These are phyloP conservation scores for Ploceus nigricollis DNA, from an alignment of 2,113 vertebrate genomes.

Conservation along the genomic window DNA sequence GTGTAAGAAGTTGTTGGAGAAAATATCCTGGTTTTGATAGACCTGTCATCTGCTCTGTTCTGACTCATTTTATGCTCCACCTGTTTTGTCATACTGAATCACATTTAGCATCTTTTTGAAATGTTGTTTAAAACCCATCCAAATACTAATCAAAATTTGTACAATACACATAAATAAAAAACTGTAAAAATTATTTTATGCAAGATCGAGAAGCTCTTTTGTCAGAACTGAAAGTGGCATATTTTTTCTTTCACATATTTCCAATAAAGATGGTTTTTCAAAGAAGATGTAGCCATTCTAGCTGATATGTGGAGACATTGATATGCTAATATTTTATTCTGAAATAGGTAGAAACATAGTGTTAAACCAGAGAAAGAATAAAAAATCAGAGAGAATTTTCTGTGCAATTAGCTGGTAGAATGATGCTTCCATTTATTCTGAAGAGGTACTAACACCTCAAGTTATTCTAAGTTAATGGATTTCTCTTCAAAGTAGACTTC, in stretches of 20 bases:
- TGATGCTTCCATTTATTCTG: neutral
- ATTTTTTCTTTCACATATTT: neutral
- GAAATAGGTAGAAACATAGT: neutral
- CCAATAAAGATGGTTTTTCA: neutral
- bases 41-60: slow-evolving; percentile 10
- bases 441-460: neutral
- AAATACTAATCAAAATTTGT: neutral
- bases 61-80: slow-evolving; percentile 23
- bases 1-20: neutral
- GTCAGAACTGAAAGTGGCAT: neutral
- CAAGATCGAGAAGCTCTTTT: neutral
- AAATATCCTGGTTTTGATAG: neutral
- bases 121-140: neutral
- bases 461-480: neutral
- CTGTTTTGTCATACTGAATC: slow-evolving; percentile 2
- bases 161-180: neutral
- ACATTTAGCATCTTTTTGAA: neutral
- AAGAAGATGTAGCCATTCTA: neutral
- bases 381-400: neutral
- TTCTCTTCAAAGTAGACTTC: neutral
- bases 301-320: neutral
- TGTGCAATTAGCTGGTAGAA: neutral
- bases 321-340: neutral
- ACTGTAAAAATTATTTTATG: neutral
- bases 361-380: neutral